A percentile compares a stretch with the other conserved stretches of the same genome.
phyloP scores from a whole-genome alignment of 2,797 vertebrate species.

The Coracias cyanogaster region DNA sequence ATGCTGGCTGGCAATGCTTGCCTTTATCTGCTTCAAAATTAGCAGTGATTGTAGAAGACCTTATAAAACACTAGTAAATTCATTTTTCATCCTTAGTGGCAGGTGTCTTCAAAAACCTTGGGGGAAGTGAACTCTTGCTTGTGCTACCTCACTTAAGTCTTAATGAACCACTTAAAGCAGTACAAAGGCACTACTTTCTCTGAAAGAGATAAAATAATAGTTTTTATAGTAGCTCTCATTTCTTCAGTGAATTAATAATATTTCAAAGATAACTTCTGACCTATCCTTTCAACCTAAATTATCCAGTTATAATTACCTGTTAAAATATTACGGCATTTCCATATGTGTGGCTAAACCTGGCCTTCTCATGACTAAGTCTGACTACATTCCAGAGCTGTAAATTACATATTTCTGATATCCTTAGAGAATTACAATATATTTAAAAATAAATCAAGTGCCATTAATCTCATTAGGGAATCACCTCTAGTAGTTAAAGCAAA shows the following conservation, averaged over 20 bases:
- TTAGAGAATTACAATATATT: conserved; percentile 44
- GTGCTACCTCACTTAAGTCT: not conserved
- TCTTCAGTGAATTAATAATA: conserved; percentile 45
- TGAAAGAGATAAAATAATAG: conserved; percentile 1
- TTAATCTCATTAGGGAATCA: conserved; percentile 28
- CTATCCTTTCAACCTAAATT: conserved; percentile 14
- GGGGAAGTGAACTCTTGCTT: not conserved
- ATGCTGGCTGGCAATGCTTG: not conserved
- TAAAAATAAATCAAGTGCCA: not conserved
- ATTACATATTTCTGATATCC: conserved; percentile 6
- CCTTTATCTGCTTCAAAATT: conserved; percentile 34
- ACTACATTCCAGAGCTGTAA: not conserved
- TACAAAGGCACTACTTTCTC: not conserved
- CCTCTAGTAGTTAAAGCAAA: conserved; percentile 23
- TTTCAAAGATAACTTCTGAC: conserved; percentile 35
- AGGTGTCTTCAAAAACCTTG: not conserved
- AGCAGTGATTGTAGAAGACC: not conserved
- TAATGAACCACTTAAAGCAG: not conserved
- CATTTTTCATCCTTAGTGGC: not conserved
- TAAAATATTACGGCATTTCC: conserved; percentile 46
- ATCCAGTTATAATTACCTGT: conserved; percentile 26
- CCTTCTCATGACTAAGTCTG: not conserved
- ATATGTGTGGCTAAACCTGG: not conserved
- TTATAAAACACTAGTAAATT: conserved; percentile 21
- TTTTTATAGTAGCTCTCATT: conserved; percentile 9